These are phyloP conservation scores for Leucoraja ocellata DNA, from an alignment of 2,797 vertebrate species.

Conservation along the genomic window DNA sequence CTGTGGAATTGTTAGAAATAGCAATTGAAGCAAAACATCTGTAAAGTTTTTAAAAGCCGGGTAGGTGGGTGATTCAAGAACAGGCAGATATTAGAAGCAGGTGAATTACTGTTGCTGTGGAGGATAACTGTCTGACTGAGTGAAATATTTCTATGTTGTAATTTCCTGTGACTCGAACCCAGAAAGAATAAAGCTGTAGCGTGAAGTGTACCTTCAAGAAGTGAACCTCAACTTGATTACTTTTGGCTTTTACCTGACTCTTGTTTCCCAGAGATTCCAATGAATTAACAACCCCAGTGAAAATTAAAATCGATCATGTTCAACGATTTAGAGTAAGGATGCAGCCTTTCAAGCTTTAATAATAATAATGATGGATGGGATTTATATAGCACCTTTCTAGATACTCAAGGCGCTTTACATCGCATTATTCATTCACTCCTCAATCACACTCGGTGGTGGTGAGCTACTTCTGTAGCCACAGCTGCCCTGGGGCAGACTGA, in stretches of 20 bases:
- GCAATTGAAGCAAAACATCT: not conserved
- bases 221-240: not conserved
- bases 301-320: not conserved
- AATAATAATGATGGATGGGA: too few species aligned
- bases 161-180: not conserved
- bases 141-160: not conserved
- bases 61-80: not conserved
- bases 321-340: not conserved
- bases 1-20: not conserved
- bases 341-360: not conserved
- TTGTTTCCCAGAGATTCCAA: not conserved
- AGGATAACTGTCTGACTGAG: not conserved
- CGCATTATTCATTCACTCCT: too few species aligned
- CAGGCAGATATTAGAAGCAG: not conserved
- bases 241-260: not conserved
- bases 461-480: too few species aligned
- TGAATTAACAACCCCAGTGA: not conserved
- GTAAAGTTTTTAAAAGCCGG: not conserved
- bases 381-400: too few species aligned
- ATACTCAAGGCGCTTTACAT: too few species aligned
- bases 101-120: not conserved
- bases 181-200: not conserved
- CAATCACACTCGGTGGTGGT: too few species aligned
- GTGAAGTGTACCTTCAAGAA: not conserved
- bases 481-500: too few species aligned